phyloP scores from a whole-genome alignment of 2,113 vertebrate species.

The Sialia sialis region DNA sequence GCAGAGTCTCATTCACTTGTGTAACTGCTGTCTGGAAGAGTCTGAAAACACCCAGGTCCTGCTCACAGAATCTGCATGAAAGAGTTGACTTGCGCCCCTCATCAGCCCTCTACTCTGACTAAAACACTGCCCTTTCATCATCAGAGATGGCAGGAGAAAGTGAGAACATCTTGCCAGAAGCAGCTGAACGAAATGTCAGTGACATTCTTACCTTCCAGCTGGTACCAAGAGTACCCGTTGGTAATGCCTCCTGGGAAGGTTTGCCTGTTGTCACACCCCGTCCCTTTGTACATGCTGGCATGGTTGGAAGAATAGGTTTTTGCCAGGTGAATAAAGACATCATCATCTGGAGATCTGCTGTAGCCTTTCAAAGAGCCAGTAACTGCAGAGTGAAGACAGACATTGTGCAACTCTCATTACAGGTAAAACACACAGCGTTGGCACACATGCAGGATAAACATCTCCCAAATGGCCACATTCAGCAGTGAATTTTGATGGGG shows the following conservation, averaged over 20 bases:
- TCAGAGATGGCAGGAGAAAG: neutral
- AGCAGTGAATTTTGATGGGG: neutral
- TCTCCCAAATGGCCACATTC: fast-evolving
- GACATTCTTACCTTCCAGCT: conserved; percentile 77
- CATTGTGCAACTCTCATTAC: neutral
- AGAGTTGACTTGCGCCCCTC: neutral
- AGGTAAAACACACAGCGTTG: neutral
- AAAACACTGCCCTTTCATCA: neutral
- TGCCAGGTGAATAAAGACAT: conserved; percentile 89
- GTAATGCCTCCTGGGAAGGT: conserved; percentile 82
- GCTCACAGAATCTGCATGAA: neutral
- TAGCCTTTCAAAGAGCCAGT: conserved; percentile 47
- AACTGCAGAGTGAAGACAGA: conserved; percentile 28
- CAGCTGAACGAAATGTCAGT: neutral
- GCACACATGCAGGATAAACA: neutral
- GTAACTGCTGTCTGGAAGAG: neutral
- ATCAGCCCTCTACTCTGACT: neutral
- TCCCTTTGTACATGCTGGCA: conserved; percentile 75
- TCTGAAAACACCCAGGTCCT: neutral
- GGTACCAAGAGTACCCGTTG: conserved; percentile 90
- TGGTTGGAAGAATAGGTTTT: conserved; percentile 85
- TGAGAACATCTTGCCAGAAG: neutral
- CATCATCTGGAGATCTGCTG: conserved; percentile 83
- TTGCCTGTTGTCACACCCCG: conserved; percentile 60
- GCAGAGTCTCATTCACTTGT: neutral